Evolutionary conservation across 2,888 invertebrate species (phyloP).

Genomic region (Himalopsyche japonica): DNA sequence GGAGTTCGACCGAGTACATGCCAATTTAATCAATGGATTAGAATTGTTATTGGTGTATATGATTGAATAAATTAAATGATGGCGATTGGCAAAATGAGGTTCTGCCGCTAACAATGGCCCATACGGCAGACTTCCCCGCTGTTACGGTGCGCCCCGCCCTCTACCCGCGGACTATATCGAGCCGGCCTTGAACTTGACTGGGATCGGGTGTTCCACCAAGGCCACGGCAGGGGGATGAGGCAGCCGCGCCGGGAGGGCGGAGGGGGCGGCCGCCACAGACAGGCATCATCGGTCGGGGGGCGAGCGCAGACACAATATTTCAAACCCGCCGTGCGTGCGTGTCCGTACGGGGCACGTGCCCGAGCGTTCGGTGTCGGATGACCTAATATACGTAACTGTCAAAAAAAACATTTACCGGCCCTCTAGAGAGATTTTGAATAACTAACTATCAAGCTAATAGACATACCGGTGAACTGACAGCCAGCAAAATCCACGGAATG

Average conservation of each 20-base stretch:
- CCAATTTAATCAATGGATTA: no score
- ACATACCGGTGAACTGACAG: no score
- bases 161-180: slow-evolving; percentile 12
- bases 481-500: no score
- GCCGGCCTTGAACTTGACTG: slow-evolving; percentile 40
- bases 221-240: not conserved
- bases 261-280: not conserved
- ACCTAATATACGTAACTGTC: not conserved
- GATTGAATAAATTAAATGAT: not conserved
- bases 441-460: no score
- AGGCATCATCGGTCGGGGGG: not conserved
- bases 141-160: not conserved
- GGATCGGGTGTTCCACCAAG: slow-evolving; percentile 4
- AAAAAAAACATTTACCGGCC: not conserved
- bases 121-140: slow-evolving; percentile 13
- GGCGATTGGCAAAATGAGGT: not conserved
- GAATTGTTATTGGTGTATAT: no score
- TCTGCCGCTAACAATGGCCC: not conserved
- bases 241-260: not conserved
- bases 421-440: no score
- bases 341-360: not conserved
- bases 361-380: not conserved
- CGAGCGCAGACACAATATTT: slow-evolving; percentile 8
- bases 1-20: no score
- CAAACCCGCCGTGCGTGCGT: not conserved